phyloP scores from a whole-genome alignment of 1,140 invertebrate species.

The Caerostris darwini region DNA sequence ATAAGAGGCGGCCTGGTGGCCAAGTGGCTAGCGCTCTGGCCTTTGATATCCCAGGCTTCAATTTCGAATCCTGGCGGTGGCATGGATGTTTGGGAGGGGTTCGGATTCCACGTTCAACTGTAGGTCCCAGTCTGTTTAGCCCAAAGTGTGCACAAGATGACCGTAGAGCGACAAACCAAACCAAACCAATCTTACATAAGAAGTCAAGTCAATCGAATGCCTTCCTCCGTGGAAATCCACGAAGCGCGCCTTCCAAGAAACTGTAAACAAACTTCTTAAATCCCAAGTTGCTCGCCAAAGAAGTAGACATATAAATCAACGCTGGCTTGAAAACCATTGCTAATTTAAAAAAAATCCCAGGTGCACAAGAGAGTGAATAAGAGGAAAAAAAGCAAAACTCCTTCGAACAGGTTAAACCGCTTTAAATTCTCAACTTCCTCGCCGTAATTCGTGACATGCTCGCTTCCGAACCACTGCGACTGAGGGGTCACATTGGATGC shows the following conservation, averaged over 20 bases:
- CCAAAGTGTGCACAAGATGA: no score
- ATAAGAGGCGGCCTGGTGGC: no score
- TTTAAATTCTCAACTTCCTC: slow-evolving; percentile 15
- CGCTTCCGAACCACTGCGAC: neutral
- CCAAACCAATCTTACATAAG: no score
- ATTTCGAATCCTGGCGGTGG: no score
- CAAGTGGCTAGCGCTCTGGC: no score
- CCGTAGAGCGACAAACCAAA: no score
- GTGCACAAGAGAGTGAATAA: neutral
- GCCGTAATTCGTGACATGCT: slow-evolving; percentile 16
- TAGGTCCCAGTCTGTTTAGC: no score
- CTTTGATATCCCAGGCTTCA: no score
- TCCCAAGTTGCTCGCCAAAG: neutral
- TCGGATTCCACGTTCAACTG: no score
- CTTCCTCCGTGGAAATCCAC: no score
- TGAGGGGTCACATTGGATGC: slow-evolving; percentile 29
- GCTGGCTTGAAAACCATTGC: neutral
- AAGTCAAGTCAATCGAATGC: no score
- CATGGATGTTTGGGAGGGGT: no score
- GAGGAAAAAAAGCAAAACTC: neutral
- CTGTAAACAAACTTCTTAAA: neutral
- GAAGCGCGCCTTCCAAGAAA: neutral
- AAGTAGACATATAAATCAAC: neutral
- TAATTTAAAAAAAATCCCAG: neutral
- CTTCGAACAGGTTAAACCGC: slow-evolving; percentile 39